Conservation (phyloP, 1,140 invertebrate genomes). For the Solenopsis fugax region DNA sequence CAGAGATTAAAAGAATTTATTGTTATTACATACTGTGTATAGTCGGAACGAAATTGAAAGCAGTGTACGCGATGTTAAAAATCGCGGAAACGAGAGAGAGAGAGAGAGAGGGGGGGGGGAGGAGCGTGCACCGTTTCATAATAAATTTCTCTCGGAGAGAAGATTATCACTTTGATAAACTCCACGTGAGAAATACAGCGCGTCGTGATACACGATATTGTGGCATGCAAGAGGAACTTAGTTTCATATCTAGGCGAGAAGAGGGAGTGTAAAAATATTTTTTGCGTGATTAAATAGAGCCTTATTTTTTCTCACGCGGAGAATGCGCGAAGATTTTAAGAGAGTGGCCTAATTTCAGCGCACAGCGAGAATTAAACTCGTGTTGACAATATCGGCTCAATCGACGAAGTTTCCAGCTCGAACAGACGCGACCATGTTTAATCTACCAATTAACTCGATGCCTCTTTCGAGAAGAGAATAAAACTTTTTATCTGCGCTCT, state of each 20-base stretch:
- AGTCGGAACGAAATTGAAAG: slow-evolving; percentile 46
- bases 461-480: slow-evolving; percentile 60
- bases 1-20: slow-evolving; percentile 44
- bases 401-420: slow-evolving; percentile 45
- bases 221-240: slow-evolving; percentile 49
- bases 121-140: slow-evolving; percentile 30
- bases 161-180: slow-evolving; percentile 60
- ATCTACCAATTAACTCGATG: slow-evolving; percentile 67
- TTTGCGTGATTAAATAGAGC: slow-evolving; percentile 36
- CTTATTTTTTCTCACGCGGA: slow-evolving; percentile 17
- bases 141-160: slow-evolving; percentile 39
- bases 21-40: neutral
- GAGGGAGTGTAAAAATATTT: slow-evolving; percentile 29
- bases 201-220: slow-evolving; percentile 56
- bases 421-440: slow-evolving; percentile 54
- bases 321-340: neutral
- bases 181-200: slow-evolving; percentile 45
- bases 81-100: neutral
- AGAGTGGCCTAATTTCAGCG: slow-evolving; percentile 34
- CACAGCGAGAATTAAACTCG: slow-evolving; percentile 27
- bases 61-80: slow-evolving; percentile 3
- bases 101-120: no score
- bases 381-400: slow-evolving; percentile 61
- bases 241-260: slow-evolving; percentile 16
- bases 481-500: slow-evolving; percentile 62